A percentile compares a stretch with the other conserved stretches of the same genome.
phyloP scores from a whole-genome alignment of 2,888 invertebrate genomes.

The Acleris holmiana region DNA sequence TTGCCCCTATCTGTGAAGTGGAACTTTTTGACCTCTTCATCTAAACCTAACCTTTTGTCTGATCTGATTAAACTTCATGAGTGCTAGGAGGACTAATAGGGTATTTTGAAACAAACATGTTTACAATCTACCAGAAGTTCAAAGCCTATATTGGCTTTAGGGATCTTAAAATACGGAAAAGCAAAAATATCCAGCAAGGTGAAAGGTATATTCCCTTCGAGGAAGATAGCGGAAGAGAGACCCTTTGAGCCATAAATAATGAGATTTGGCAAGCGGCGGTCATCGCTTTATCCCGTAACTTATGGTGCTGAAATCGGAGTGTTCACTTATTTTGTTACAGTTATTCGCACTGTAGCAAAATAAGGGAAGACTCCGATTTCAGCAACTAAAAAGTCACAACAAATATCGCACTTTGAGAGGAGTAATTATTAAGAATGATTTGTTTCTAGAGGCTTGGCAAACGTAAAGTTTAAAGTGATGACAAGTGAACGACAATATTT shows the following conservation, averaged over 20 bases:
- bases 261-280: slow-evolving; percentile 59
- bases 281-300: slow-evolving; percentile 61
- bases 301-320: slow-evolving; percentile 53
- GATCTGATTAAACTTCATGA: not conserved
- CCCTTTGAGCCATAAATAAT: slow-evolving; percentile 70
- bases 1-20: slow-evolving; percentile 57
- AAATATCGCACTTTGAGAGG: not conserved
- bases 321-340: slow-evolving; percentile 45
- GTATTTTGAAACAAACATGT: not conserved
- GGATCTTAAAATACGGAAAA: slow-evolving; percentile 40
- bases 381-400: slow-evolving; percentile 12
- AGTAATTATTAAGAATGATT: no score
- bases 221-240: slow-evolving; percentile 57
- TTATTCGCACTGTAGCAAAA: no score
- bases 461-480: no score
- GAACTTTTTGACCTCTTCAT: slow-evolving; percentile 74
- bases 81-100: no score
- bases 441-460: no score
- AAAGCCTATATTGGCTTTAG: slow-evolving; percentile 12
- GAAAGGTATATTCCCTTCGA: slow-evolving; percentile 50
- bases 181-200: slow-evolving; percentile 42
- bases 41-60: slow-evolving; percentile 31
- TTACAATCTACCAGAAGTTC: slow-evolving; percentile 45
- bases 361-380: slow-evolving; percentile 17
- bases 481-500: no score